phyloP scores from a whole-genome alignment of 53 echinoderm and acorn worm genomes.

The Antedon mediterranea region DNA sequence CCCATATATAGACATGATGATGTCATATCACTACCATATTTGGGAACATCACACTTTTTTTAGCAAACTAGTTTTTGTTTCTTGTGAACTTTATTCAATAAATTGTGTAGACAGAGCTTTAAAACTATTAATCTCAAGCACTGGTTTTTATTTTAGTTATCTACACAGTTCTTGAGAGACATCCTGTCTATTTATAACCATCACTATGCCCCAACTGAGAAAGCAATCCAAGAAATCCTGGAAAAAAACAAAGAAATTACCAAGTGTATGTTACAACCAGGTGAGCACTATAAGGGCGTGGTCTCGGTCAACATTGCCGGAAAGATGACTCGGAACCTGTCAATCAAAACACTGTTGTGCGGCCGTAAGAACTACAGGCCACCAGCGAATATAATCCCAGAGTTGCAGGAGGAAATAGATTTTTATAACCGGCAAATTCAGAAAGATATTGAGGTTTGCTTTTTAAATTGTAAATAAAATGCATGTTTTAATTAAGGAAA shows the following conservation, averaged over 20 bases:
- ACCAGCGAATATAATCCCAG: not conserved
- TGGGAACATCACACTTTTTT: too few relatives aligned
- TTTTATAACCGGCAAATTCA: slow-evolving; percentile 24
- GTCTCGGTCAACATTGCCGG: not conserved
- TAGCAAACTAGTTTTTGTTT: too few relatives aligned
- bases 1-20: too few relatives aligned
- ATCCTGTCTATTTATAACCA: slow-evolving; percentile 6
- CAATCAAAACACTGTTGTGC: not conserved
- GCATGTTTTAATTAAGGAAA: too few relatives aligned
- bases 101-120: too few relatives aligned
- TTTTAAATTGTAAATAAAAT: too few relatives aligned
- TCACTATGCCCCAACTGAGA: slow-evolving; percentile 30
- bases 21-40: too few relatives aligned
- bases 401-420: slow-evolving; percentile 23
- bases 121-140: too few relatives aligned
- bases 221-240: slow-evolving; percentile 22
- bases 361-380: not conserved
- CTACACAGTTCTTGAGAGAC: slow-evolving; percentile 1
- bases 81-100: too few relatives aligned
- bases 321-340: not conserved
- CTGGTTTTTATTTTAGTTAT: slow-evolving; percentile 7
- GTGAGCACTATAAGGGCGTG: not conserved
- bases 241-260: not conserved
- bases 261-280: not conserved
- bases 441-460: slow-evolving; percentile 21